Percentiles rank a stretch among this genome's conserved stretches.
phyloP scores from a whole-genome alignment of 1,140 invertebrate genomes.

The Panagrolaimus sp. region DNA sequence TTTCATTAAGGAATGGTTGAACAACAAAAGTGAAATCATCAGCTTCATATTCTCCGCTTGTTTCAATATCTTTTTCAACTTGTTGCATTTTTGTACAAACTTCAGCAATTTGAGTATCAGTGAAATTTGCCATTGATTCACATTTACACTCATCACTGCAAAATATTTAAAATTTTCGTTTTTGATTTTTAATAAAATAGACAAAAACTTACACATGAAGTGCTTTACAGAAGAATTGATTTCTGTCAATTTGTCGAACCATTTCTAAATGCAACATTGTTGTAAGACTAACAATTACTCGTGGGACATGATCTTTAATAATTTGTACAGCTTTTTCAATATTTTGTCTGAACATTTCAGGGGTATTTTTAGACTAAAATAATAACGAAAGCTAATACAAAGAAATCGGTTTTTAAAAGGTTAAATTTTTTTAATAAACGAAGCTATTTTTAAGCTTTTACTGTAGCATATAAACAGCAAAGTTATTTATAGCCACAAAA shows the following conservation, averaged over 20 bases:
- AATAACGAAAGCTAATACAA: slow-evolving; percentile 64
- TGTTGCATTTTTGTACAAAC: slow-evolving; percentile 32
- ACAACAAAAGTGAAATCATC: slow-evolving; percentile 62
- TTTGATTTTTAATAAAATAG: neutral
- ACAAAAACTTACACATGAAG: slow-evolving; percentile 44
- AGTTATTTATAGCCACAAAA: too few species aligned
- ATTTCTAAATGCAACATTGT: slow-evolving; percentile 42
- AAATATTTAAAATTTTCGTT: neutral
- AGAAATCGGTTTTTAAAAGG: too few species aligned
- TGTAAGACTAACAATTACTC: slow-evolving; percentile 37
- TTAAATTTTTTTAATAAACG: too few species aligned
- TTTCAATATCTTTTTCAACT: slow-evolving; percentile 27
- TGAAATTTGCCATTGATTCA: slow-evolving; percentile 33
- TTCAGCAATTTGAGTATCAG: slow-evolving; percentile 32
- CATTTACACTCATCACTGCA: slow-evolving; percentile 47
- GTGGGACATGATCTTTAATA: slow-evolving; percentile 63
- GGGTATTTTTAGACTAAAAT: slow-evolving; percentile 5
- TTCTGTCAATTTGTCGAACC: slow-evolving; percentile 34
- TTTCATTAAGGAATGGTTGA: slow-evolving; percentile 57
- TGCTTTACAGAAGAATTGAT: slow-evolving; percentile 36
- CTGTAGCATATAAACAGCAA: too few species aligned
- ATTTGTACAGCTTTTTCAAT: slow-evolving; percentile 66
- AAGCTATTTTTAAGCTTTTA: too few species aligned
- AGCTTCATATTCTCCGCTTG: slow-evolving; percentile 58
- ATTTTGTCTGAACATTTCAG: slow-evolving; percentile 57